Evolutionary conservation across 2,888 invertebrate genomes (phyloP).

Genomic region (Diadromus collaris): DNA sequence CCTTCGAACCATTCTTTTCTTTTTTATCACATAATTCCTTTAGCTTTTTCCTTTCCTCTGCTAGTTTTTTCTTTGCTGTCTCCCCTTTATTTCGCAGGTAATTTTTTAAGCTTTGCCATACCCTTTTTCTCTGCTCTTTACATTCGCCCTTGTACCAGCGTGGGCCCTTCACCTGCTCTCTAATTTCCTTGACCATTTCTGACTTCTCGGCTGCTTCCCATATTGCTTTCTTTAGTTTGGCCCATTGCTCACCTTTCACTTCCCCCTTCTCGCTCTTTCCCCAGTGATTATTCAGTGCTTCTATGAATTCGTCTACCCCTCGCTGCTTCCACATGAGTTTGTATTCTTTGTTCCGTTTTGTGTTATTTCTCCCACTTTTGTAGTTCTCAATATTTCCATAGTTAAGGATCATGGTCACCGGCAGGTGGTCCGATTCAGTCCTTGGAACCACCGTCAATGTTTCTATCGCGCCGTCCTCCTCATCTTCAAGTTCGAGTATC

Average conservation of each 20-base stretch:
- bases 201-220: background rate
- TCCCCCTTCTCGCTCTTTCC: background rate
- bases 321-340: background rate
- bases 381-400: background rate
- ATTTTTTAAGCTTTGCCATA: background rate
- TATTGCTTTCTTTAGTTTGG: background rate
- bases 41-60: background rate
- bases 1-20: background rate
- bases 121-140: background rate
- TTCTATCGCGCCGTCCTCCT: background rate
- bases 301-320: background rate
- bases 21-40: background rate
- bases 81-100: background rate
- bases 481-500: background rate
- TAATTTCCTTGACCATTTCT: background rate
- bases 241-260: background rate
- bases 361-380: background rate
- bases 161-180: background rate
- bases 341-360: background rate
- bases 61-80: background rate
- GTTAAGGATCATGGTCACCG: background rate
- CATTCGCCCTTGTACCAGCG: constrained; percentile 8
- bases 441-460: background rate
- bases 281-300: background rate
- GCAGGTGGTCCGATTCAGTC: constrained; percentile 7